Evolutionary conservation across 2,113 vertebrate genomes (phyloP), one percentile per base, ranked within the genome.

Genomic region (Alosa alosa): DNA sequence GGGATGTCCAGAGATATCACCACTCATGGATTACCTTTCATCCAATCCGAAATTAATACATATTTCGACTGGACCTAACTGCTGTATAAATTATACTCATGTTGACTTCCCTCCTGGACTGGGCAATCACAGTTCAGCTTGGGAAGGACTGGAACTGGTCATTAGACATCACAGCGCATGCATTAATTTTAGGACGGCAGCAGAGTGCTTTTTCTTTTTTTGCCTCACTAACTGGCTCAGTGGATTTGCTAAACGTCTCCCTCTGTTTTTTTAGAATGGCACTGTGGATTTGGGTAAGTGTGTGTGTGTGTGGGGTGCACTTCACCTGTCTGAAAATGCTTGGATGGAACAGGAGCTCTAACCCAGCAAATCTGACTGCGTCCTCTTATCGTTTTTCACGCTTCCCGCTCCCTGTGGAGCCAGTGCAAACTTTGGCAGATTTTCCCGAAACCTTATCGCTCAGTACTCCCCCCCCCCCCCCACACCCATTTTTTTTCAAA

Each of bases 361-460:
- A 2, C 55, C 64, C 25, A 31, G 64, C n/a, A 68, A 31, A 68
- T 31, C 64, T 68, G 64, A 68, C 64, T 68, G 64, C 64, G 64
- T 68, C 55, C 55, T 60, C 55, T 68, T 68, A 68, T 68, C 64
- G 22, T 25, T 60, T 60, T 60, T 60, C 55, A 60, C 55, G 55
- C 55, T 22, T 60, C 55, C 6, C 6, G 55, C 55, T 60, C 55
- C 55, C 55, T 18, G 18, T 60, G 20, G 55, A 22, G 55, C 55
- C 55, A 60, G 20, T 22, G 6, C 18, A 60, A 60, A 60, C 55
- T 60, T 60, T 31, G 64, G n/a, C 25, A 31, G 64, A 68, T 31
- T 68, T 68, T 31, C n/a, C 64, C 25, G n/a, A 68, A n/a, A 3
- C 64, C 64, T 31, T 31, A 68, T 31, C 64, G 13, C 64, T 0